Evolutionary conservation across 2,113 vertebrate species (phyloP), one percentile per base, ranked within the genome.

Genomic region (Bufo gargarizans): DNA sequence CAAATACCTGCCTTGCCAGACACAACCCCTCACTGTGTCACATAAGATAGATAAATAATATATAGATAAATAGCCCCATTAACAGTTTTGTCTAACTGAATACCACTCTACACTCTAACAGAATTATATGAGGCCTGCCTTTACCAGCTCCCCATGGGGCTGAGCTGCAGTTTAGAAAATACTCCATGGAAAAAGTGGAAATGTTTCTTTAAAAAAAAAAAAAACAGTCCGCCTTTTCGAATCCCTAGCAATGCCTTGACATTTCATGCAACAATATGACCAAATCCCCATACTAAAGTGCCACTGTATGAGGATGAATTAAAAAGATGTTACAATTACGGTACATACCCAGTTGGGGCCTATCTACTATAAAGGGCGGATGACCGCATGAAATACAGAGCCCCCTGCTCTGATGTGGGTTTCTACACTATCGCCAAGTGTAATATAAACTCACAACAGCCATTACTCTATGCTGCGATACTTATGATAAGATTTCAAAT

Each of bases 401-500:
- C 43, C 71, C 43, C 33, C 22, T 71, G 14, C 14, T 45, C 14
- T 72, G 17, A 16, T 47, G 14, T 3, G 14, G 71, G 14, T 74
- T 49, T 49, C 71, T 74, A 17, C 43, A 49, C 13, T 74, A 74
- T 47, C 71, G 8, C 71, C 71, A 14, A 47, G 71, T 74, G 71
- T 74, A 74, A 74, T 17, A 74, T 74, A 72, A 72, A 65, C 80
- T 45, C 47, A 47, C 65, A 63, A 45, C 59, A 12, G 61, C 8
- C 45, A 67, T 82, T 63, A 59, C 59, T 59, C 80, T 65, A 22
- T 14, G 59, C 80, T 82, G 80, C 33, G 19, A 65, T 20, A 49
- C 61, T 82, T 65, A 67, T 50, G 10, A 82, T 17, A 63, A 61
- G 79, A 82, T 82, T 65, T 82, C 65, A 65, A 82, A 65, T 63